These are phyloP conservation scores for Uloborus diversus DNA, from an alignment of 1,140 invertebrate species.

Conservation along the genomic window DNA sequence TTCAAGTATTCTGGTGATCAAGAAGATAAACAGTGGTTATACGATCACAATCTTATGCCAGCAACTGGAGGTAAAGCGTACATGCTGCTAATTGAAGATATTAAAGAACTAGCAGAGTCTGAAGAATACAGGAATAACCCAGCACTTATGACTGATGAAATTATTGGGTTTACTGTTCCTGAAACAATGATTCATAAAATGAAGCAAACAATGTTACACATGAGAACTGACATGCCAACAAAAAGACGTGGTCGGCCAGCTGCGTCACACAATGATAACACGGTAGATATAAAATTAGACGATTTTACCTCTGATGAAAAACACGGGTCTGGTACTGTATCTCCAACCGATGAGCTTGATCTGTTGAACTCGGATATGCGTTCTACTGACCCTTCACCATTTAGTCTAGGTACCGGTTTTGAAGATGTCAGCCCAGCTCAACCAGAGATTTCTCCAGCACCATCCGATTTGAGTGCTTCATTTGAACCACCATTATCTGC, in stretches of 20 bases:
- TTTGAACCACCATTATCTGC: constrained; percentile 59
- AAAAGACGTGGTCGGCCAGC: constrained; percentile 41
- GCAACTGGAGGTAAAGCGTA: constrained; percentile 81
- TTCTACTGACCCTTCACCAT: constrained; percentile 52
- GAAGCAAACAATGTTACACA: constrained; percentile 63
- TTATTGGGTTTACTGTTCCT: constrained; percentile 78
- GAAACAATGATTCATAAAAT: constrained; percentile 79
- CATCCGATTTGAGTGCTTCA: constrained; percentile 49
- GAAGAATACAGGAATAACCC: constrained; percentile 78
- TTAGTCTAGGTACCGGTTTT: constrained; percentile 51
- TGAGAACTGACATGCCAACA: constrained; percentile 63
- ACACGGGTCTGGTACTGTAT: constrained; percentile 42
- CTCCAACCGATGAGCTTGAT: constrained; percentile 58
- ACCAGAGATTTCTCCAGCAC: constrained; percentile 50
- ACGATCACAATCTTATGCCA: constrained; percentile 78
- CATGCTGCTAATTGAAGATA: constrained; percentile 82
- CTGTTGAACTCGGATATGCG: constrained; percentile 44
- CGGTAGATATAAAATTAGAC: constrained; percentile 14
- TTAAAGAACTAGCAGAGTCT: constrained; percentile 75
- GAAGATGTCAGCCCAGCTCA: constrained; percentile 58
- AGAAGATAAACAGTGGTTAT: constrained; percentile 84
- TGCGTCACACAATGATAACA: not conserved
- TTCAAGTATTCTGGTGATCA: constrained; percentile 80
- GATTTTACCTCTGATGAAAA: constrained; percentile 50
- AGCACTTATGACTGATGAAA: constrained; percentile 72